Evolutionary conservation across 2,888 invertebrate genomes (phyloP).

Genomic region (Catotricha subobsoleta): DNA sequence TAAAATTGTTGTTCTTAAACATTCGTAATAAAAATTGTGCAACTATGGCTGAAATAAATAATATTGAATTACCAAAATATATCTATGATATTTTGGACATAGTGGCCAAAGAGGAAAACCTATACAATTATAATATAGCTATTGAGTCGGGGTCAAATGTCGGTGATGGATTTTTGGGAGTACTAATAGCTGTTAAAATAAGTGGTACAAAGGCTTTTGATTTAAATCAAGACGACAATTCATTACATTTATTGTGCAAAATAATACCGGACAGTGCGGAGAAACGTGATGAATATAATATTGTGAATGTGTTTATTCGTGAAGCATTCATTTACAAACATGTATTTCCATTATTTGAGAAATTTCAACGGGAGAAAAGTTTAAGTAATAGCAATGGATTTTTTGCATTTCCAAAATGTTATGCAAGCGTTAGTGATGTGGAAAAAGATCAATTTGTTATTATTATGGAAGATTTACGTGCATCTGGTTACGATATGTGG

Average conservation of each 20-base stretch:
- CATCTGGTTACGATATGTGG: conserved; percentile 2
- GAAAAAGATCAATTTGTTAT: not conserved
- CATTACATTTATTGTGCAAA: not conserved
- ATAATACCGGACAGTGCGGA: conserved; percentile 5
- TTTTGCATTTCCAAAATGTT: conserved; percentile 1
- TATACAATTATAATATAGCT: not conserved
- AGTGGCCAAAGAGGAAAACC: conserved; percentile 6
- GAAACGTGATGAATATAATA: conserved; percentile 4
- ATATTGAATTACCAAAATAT: not conserved
- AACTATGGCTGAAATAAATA: too few species aligned
- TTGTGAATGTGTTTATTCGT: not conserved
- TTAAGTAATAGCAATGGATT: not conserved
- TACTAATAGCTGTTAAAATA: conserved; percentile 3
- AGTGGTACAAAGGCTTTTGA: not conserved
- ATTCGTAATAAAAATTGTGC: too few species aligned
- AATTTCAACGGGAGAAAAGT: conserved; percentile 6
- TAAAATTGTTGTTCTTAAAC: too few species aligned
- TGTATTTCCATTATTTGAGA: conserved; percentile 2
- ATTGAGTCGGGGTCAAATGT: conserved; percentile 3
- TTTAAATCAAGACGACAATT: not conserved
- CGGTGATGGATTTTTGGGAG: conserved; percentile 9
- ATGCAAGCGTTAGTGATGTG: not conserved
- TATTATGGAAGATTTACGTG: conserved; percentile 6
- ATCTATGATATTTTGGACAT: not conserved
- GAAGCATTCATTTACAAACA: conserved; percentile 4